Evolutionary conservation across 92 coral and sea anemone genomes (phyloP), one percentile per base, ranked within the genome.

Genomic region (Porites evermanni): DNA sequence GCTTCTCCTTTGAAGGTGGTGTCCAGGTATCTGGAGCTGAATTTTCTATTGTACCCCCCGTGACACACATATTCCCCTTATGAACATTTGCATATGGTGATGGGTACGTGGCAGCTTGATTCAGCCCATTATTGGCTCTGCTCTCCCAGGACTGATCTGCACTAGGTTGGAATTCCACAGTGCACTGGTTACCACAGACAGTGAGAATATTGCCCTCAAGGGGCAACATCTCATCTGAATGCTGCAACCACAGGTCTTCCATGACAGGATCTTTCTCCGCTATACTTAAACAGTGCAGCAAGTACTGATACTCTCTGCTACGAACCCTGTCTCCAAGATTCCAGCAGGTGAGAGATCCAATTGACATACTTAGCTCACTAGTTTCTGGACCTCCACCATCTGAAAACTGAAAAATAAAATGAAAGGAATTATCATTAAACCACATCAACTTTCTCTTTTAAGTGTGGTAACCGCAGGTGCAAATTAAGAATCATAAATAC

Each of bases 111-210:
- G 86, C 94, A 67, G 92, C 94, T 54, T 88, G 94, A 70, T 85
- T 93, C 7, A 93, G 54, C 53, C 87, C 94, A 68, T 72, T 67
- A 53, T 86, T 84, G 7, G 90, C 90, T 92, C 93, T 90, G 79
- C 96, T 93, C 71, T 93, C 93, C 93, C 93, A 90, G 44, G 66
- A 53, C 88, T 79, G 72, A 66, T 93, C 95, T 24, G 93, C 95
- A 69, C 93, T 88, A 32, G 94, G 92, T n/a, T 93, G 91, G 64
- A 87, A 87, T 63, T 87, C 86, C 13, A 61, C 19, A 59, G 81
- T 79, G 23, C 81, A 87, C 72, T 82, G 74, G 24, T 70, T 68
- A 13, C 74, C 88, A 89, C 88, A 70, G 50, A 90, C 83, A 69
- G 63, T 67, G 44, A 90, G 67, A 44, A 74, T 73, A 68, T 80